phyloP scores from a whole-genome alignment of 1,140 invertebrate genomes.

The Neuroterus valhalla region DNA sequence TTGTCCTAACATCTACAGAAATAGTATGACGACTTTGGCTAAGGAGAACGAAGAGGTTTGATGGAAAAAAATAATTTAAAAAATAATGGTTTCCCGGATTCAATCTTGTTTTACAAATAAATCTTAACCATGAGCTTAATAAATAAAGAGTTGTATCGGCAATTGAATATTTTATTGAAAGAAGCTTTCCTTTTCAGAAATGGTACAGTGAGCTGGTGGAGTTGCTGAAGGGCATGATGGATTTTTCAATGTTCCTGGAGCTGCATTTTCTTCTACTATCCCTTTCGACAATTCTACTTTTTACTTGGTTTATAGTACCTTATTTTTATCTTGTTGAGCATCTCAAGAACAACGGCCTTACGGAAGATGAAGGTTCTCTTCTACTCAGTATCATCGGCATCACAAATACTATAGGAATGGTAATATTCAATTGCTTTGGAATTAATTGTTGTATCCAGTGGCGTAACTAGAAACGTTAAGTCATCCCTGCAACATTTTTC shows the following conservation, averaged over 20 bases:
- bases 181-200: constrained; percentile 78
- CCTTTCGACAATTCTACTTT: constrained; percentile 89
- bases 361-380: constrained; percentile 83
- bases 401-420: constrained; percentile 89
- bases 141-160: too few species aligned
- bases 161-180: constrained; percentile 26
- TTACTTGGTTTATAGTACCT: constrained; percentile 92
- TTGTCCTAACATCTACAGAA: constrained; percentile 91
- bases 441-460: too few species aligned
- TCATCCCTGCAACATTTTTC: too few species aligned
- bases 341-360: constrained; percentile 82
- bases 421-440: constrained; percentile 69
- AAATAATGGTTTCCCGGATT: too few species aligned
- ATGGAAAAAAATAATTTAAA: too few species aligned
- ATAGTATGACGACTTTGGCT: constrained; percentile 90
- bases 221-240: constrained; percentile 84
- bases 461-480: too few species aligned
- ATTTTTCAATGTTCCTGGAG: constrained; percentile 86
- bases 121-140: too few species aligned
- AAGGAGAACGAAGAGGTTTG: constrained; percentile 80
- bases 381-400: constrained; percentile 90
- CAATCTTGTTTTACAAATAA: too few species aligned
- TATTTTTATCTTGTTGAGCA: constrained; percentile 90
- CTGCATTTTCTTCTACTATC: constrained; percentile 85
- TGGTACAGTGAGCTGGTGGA: constrained; percentile 86